phyloP scores from a whole-genome alignment of 2,113 vertebrate species.

The Trachemys scripta region DNA sequence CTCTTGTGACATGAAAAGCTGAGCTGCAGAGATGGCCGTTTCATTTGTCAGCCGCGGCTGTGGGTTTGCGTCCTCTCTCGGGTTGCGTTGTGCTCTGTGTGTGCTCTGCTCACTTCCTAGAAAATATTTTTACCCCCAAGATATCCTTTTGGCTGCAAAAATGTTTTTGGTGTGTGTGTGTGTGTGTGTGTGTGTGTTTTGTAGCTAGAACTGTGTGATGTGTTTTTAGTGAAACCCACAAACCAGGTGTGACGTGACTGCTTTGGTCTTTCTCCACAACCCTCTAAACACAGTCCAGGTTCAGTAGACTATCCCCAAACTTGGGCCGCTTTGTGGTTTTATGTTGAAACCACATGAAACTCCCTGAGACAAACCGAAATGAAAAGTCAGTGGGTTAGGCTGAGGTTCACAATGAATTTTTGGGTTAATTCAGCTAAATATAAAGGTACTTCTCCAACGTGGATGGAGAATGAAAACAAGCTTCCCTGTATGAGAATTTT shows the following conservation, averaged over 20 bases:
- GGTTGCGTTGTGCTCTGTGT: background rate
- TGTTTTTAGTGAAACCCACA: constrained; percentile 20
- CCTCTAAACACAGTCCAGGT: background rate
- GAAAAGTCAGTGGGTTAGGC: background rate
- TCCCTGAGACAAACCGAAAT: background rate
- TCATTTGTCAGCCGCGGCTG: constrained; percentile 69
- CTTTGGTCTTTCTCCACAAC: background rate
- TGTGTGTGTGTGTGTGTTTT: background rate
- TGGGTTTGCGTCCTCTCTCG: constrained; percentile 56
- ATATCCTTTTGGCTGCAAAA: constrained; percentile 35
- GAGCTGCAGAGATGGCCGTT: constrained; percentile 57
- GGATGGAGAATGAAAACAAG: background rate
- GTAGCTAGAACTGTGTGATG: background rate
- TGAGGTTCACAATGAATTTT: background rate
- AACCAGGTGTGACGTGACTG: constrained; percentile 24
- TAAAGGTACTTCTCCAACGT: background rate
- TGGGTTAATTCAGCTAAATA: background rate
- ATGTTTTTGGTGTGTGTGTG: background rate
- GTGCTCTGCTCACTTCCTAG: constrained; percentile 32
- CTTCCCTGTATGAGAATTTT: background rate
- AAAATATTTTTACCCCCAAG: constrained; percentile 30
- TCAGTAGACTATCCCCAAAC: background rate
- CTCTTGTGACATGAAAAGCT: constrained; percentile 68
- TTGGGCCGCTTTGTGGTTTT: background rate
- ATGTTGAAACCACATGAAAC: background rate